Evolutionary conservation across 2,888 invertebrate species (phyloP).

Genomic region (Cephus nigrinus): DNA sequence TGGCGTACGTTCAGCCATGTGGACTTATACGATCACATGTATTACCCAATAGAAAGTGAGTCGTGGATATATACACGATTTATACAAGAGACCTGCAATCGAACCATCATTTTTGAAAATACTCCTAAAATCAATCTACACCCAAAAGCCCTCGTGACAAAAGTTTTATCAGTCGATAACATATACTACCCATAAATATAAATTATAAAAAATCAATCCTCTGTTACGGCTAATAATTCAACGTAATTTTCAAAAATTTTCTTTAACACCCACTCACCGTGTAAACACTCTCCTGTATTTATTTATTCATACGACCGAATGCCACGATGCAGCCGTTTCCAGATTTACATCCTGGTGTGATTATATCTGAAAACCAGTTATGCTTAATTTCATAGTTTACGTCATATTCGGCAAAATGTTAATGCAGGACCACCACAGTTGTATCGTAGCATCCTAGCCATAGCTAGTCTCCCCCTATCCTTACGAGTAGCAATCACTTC

Average conservation of each 20-base stretch:
- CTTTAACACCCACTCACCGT: background rate
- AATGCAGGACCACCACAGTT: background rate
- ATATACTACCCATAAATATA: background rate
- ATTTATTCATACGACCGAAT: background rate
- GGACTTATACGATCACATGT: conserved; percentile 41
- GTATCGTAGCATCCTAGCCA: background rate
- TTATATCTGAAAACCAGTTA: background rate
- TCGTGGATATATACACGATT: background rate
- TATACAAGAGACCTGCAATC: background rate
- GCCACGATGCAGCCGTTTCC: background rate
- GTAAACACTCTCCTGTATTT: background rate
- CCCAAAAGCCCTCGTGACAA: background rate
- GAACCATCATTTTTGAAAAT: background rate
- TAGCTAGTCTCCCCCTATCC: background rate
- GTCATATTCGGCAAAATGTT: conserved; percentile 7
- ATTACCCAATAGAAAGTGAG: conserved; percentile 52
- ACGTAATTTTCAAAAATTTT: background rate
- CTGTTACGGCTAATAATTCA: background rate
- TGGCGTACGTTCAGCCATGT: conserved; percentile 30
- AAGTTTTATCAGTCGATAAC: no score
- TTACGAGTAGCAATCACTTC: background rate
- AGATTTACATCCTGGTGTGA: background rate
- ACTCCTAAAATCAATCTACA: background rate
- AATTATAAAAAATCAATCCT: background rate
- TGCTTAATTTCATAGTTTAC: conserved; percentile 9